A percentile compares a stretch with the other conserved stretches of the same genome.
Evolutionary conservation across 2,113 vertebrate genomes (phyloP).

Genomic region (Vulpes lagopus): DNA sequence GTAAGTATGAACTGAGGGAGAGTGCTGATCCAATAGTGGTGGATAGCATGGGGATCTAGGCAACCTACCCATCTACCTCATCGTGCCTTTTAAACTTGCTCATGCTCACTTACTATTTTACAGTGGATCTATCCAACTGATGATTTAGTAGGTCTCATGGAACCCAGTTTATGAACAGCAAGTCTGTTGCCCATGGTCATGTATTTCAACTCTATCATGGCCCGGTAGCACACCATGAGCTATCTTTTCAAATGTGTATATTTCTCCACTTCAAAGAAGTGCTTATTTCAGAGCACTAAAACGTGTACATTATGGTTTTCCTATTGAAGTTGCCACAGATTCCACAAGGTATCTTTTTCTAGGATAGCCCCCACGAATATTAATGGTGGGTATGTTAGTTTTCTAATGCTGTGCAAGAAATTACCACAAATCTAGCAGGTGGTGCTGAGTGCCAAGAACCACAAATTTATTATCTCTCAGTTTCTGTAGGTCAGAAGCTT

Average conservation of each 20-base stretch:
- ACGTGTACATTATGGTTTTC: background rate
- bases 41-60: background rate
- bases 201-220: background rate
- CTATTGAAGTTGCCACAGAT: background rate
- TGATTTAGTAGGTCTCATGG: background rate
- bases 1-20: background rate
- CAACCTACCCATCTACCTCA: background rate
- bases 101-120: background rate
- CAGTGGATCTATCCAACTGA: background rate
- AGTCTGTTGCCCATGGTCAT: background rate
- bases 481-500: background rate
- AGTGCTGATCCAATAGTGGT: background rate
- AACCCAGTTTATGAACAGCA: background rate
- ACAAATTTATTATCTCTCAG: background rate
- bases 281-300: background rate
- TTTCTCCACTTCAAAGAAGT: background rate
- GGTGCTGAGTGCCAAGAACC: background rate
- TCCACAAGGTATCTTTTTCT: background rate
- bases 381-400: background rate
- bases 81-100: background rate
- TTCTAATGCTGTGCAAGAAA: background rate
- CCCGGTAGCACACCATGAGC: background rate
- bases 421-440: background rate
- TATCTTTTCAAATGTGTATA: background rate
- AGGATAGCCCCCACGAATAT: background rate